Conservation (phyloP, 1,140 invertebrate species). For the Bombus balteatus region DNA sequence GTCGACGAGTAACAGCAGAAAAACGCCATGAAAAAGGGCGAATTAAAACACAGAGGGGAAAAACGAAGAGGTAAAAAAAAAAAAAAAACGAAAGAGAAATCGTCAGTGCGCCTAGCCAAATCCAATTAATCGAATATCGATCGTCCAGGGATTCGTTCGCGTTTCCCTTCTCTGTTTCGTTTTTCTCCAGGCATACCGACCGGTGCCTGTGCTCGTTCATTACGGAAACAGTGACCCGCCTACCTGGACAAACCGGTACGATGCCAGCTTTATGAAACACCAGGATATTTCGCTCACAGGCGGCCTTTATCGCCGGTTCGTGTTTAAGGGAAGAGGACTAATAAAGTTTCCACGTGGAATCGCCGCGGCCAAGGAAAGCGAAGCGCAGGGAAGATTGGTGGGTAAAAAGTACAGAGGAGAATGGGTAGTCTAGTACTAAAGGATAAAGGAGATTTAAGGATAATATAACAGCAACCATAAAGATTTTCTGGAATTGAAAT, state of each 20-base stretch:
- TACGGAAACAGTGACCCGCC: conserved; percentile 41
- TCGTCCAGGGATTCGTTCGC: background rate
- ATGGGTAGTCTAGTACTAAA: background rate
- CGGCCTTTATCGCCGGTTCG: conserved; percentile 16
- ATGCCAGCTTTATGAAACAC: conserved; percentile 25
- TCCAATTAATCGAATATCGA: conserved; percentile 51
- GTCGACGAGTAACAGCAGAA: too few relatives aligned
- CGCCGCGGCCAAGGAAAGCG: background rate
- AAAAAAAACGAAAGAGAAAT: background rate
- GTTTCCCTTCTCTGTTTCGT: conserved; percentile 10
- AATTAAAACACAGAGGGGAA: background rate
- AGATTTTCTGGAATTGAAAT: too few relatives aligned
- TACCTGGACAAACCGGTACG: conserved; percentile 32
- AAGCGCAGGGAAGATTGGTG: background rate
- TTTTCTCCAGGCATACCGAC: background rate
- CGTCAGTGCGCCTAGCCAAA: conserved; percentile 8
- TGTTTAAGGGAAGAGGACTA: background rate
- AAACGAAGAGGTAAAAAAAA: background rate
- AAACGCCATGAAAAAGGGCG: background rate
- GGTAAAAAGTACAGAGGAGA: background rate
- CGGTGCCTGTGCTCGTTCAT: conserved; percentile 11
- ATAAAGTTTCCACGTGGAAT: conserved; percentile 31
- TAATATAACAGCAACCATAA: too few relatives aligned
- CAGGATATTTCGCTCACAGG: conserved; percentile 9
- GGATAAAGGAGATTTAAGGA: too few relatives aligned